These are phyloP conservation scores for Urocynchramus pylzowi DNA, from an alignment of 2,113 vertebrate species.

Conservation along the genomic window DNA sequence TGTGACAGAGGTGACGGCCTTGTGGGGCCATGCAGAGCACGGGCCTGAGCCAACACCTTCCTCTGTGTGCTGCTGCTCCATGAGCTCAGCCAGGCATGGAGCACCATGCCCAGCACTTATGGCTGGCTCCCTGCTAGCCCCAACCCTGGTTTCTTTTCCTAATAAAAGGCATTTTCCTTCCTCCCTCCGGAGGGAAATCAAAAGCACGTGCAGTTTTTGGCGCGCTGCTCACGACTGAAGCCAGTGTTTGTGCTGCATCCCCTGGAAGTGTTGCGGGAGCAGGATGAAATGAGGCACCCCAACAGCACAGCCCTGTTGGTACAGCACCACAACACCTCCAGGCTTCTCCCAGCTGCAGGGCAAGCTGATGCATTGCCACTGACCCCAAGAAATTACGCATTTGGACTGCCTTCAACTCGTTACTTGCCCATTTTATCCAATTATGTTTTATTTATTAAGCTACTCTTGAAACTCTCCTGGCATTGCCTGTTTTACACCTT, in stretches of 20 bases:
- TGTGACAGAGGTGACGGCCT: rapidly evolving
- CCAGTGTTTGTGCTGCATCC: neutral
- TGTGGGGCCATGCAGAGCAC: neutral
- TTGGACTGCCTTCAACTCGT: neutral
- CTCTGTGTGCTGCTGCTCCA: rapidly evolving
- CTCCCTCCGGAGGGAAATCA: neutral
- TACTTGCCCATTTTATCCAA: neutral
- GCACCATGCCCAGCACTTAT: rapidly evolving
- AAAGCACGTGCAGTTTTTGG: neutral
- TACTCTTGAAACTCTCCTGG: neutral
- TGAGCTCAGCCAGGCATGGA: neutral
- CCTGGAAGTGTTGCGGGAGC: neutral
- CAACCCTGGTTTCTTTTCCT: neutral
- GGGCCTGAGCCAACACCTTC: neutral
- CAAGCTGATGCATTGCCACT: neutral
- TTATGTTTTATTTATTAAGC: conserved; percentile 17
- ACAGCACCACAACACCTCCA: neutral
- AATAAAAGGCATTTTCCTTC: neutral
- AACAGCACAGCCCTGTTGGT: neutral
- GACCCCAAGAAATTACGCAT: neutral
- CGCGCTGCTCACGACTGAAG: rapidly evolving
- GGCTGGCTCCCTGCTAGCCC: neutral
- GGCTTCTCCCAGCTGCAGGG: neutral
- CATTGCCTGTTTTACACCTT: neutral
- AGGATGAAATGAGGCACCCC: neutral